A percentile compares a stretch with the other conserved stretches of the same genome.
Evolutionary conservation across 1,140 invertebrate species (phyloP).

Genomic region (Berghia stephanieae): DNA sequence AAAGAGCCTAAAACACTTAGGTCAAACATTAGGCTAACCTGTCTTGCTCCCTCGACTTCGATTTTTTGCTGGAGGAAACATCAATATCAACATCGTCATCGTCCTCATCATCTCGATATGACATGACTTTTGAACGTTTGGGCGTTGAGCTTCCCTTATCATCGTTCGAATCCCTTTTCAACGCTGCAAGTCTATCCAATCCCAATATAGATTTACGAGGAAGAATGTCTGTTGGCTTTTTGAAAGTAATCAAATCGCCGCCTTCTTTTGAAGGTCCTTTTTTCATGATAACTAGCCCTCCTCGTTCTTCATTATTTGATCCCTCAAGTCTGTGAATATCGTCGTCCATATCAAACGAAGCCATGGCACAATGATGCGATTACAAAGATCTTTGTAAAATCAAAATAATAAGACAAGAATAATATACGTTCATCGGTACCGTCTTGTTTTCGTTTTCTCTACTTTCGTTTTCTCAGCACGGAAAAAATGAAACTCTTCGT

Average conservation of each 20-base stretch:
- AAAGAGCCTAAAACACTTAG: background rate
- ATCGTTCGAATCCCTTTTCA: constrained; percentile 70
- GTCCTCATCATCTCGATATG: constrained; percentile 73
- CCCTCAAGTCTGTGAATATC: constrained; percentile 84
- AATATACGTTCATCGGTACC: too few relatives aligned
- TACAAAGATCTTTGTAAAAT: too few relatives aligned
- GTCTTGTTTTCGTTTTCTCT: too few relatives aligned
- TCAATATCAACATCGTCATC: constrained; percentile 51
- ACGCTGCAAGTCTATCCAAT: constrained; percentile 83
- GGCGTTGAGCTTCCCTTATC: constrained; percentile 57
- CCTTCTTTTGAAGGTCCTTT: constrained; percentile 63
- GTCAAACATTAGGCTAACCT: background rate
- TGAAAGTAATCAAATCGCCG: constrained; percentile 71
- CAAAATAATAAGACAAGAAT: too few relatives aligned
- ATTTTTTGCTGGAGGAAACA: background rate
- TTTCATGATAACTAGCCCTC: constrained; percentile 87
- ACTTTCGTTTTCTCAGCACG: too few relatives aligned
- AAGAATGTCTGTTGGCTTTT: constrained; percentile 75
- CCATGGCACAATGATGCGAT: too few relatives aligned
- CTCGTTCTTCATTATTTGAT: constrained; percentile 75
- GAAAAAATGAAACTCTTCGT: too few relatives aligned
- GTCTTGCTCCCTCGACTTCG: background rate
- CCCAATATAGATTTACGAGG: constrained; percentile 81
- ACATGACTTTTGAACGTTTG: constrained; percentile 66
- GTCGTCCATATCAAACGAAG: constrained; percentile 51